Base-by-base conservation (phyloP, 2,797 vertebrate genomes). In the Helicolenus hilgendorfi region DNA sequence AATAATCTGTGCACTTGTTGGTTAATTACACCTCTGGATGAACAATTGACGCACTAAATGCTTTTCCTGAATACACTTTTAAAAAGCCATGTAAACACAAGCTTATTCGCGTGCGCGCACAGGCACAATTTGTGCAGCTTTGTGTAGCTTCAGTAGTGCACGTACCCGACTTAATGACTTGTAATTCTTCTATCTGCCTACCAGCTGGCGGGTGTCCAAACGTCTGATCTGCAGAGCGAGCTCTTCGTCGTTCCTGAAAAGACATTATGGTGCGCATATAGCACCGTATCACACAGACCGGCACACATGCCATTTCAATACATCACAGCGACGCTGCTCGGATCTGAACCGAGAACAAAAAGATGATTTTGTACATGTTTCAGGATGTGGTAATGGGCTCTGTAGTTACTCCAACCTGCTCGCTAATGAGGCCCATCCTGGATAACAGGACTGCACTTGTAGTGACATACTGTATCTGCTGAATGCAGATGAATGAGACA, bases 1-100 rank as follows among this genome's bases (percentile, higher is more conserved):
- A 89, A 88, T 91, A 88, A 94, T 83, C 72, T 65, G 76, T 81
- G 76, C 72, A 85, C 79, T 91, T 85, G 62, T 56, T 82, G 80
- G 85, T 87, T 96, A 93, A 95, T 96, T 96, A 93, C 53, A 89
- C 72, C 85, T 36, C 72, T 73, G 87, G 81, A 92, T 84, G 92
- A 96, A 94, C 92, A 86, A 87, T 78, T 84, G 64, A 53, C 33
- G 29, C 75, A 76, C 73, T 85, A 77, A 91, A 92, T 81, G 84
- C 72, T 74, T 92, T 89, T 79, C 70, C 64, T 69, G 74, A 85
- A 84, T 73, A 31, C 26, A 38, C 69, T 84, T 84, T 76, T 10
- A 68, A 86, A 89, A 85, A 83, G 72, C 76, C 36, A 45, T 80
- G 82, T 86, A 89, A 91, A 93, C 77, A 83, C 22, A 65, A 77